A percentile compares a stretch with the other conserved stretches of the same genome.
phyloP scores from a whole-genome alignment of 2,888 invertebrate species.

The Eupelmus urozonus region DNA sequence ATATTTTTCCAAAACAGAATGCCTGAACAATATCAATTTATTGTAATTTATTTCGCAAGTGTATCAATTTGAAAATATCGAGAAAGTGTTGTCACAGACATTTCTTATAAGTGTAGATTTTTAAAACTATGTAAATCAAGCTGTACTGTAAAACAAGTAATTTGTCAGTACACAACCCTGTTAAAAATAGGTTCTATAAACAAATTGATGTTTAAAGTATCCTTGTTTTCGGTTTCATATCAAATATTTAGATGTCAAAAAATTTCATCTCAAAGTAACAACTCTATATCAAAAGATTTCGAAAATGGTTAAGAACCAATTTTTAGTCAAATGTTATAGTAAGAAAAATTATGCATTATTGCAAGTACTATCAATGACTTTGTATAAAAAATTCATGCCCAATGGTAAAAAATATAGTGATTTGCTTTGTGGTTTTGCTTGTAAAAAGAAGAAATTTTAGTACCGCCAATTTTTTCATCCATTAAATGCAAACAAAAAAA shows the following conservation, averaged over 20 bases:
- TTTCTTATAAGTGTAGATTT: constrained; percentile 15
- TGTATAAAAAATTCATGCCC: constrained; percentile 42
- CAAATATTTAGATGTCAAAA: constrained; percentile 27
- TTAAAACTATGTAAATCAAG: constrained; percentile 5
- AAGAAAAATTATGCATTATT: constrained; percentile 43
- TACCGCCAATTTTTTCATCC: constrained; percentile 24
- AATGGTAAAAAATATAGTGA: constrained; percentile 35
- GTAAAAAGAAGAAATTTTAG: constrained; percentile 32
- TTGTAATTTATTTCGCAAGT: not conserved
- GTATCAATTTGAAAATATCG: constrained; percentile 4
- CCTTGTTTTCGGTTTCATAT: constrained; percentile 24
- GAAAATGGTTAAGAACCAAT: constrained; percentile 37
- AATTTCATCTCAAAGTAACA: constrained; percentile 50
- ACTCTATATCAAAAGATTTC: constrained; percentile 45
- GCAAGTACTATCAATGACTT: constrained; percentile 29
- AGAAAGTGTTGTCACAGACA: constrained; percentile 17
- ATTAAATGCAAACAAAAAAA: constrained; percentile 48
- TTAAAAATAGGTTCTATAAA: constrained; percentile 31
- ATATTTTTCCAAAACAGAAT: constrained; percentile 29
- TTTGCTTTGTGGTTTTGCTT: constrained; percentile 17
- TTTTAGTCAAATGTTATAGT: constrained; percentile 32
- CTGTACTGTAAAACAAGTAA: constrained; percentile 28
- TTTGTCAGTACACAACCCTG: constrained; percentile 26
- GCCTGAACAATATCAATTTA: constrained; percentile 12
- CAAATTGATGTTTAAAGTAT: constrained; percentile 15